phyloP scores from a whole-genome alignment of 2,797 vertebrate genomes.

The Anas georgica region DNA sequence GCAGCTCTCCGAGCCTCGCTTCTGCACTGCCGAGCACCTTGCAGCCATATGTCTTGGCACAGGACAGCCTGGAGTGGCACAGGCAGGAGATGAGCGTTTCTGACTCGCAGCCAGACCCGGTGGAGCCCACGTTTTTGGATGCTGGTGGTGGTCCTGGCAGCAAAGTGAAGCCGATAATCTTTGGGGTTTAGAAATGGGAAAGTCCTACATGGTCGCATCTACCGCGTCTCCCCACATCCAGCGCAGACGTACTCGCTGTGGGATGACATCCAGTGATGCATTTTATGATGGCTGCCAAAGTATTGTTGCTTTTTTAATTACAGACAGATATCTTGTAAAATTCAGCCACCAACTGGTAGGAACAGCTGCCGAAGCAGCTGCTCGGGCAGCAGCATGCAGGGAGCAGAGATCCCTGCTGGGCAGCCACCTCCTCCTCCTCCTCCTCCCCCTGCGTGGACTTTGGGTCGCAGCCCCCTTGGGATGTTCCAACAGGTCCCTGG shows the following conservation, averaged over 20 bases:
- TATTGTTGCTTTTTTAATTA: constrained; percentile 56
- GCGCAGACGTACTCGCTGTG: not conserved
- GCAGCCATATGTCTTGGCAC: not conserved
- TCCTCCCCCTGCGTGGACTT: not conserved
- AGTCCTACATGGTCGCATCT: accelerated
- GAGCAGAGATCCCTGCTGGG: not conserved
- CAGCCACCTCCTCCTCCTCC: not conserved
- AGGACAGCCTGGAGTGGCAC: not conserved
- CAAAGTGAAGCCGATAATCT: not conserved
- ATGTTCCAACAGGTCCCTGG: not conserved
- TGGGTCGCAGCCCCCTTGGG: not conserved
- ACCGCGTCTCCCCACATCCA: accelerated
- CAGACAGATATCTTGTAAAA: constrained; percentile 34
- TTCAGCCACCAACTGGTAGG: constrained; percentile 61
- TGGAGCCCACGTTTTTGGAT: not conserved
- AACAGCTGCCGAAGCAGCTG: constrained; percentile 66
- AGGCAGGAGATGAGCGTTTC: not conserved
- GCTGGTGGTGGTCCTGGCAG: not conserved
- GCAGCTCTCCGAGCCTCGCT: not conserved
- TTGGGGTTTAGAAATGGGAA: not conserved
- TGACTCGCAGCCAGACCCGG: not conserved
- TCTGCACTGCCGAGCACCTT: not conserved
- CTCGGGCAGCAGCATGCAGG: not conserved
- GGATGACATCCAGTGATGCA: not conserved
- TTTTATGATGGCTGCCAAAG: not conserved